Base-by-base conservation (phyloP, 2,888 invertebrate genomes). In the Glyphotaelius pellucidus region DNA sequence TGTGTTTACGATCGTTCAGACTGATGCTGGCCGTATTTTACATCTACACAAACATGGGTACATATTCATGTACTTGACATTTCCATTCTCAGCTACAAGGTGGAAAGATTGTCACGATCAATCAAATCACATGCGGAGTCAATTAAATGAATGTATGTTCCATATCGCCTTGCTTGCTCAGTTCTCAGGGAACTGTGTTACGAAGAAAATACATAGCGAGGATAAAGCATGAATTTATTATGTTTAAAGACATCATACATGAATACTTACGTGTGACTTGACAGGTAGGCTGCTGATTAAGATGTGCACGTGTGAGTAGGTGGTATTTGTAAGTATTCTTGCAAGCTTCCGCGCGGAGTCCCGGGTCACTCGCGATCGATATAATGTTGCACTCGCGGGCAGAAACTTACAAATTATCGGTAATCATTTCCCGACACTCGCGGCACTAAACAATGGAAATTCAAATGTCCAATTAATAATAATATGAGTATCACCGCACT, bases 401-500 rank as follows among this genome's bases (percentile, higher is more conserved):
- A 30, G 47, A 11, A 67, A 67, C 9, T 67, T 67, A 42, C n/a
- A 86, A 83, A 30, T 35, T 31, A 35, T 83, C 35, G 83, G 19
- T 38, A 83, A 2, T 83, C 83, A 83, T 83, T 83, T 83, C 35
- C 83, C 86, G 67, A 67, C 67, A 86, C 67, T 67, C 86, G 35
- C 12, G 85, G n/a, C 86, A 86, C 47, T 86, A 30, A n/a, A n/a
- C 42, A 86, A 86, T 86, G 47, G 38, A 86, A 35, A 42, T 86
- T 15, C 31, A 86, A 86, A 42, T 86, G n/a, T 42, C 42, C 38
- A 42, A 25, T 38, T 42, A 86, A 47, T 30, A 30, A 86, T 86
- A 19, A 67, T 42, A 42, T 67, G 25, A 67, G 15, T 42, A 85
- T 85, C 42, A 42, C 86, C 30, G 42, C 30, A 86, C 42, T 42